Evolutionary conservation across 2,888 invertebrate genomes (phyloP), one percentile per base, ranked within the genome.

Genomic region (Cephonodes hylas): DNA sequence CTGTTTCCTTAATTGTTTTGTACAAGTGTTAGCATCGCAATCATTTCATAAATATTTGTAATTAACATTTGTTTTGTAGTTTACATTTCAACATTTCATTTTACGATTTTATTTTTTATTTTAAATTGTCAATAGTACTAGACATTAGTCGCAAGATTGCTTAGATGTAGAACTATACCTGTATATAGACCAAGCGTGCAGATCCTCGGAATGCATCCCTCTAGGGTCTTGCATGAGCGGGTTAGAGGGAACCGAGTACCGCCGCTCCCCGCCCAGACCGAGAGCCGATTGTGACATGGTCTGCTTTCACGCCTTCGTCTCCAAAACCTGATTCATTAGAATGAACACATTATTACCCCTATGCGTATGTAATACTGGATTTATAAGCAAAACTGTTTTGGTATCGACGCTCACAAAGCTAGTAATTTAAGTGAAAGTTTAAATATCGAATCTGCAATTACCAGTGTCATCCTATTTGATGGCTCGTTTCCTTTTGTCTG

Each of bases 151-250:
- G 3, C 2, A 27, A 18, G 3, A 10, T 15, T 2, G n/a, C 10
- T 15, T 48, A 23, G 34, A 1, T 23, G 23, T 27, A 0, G 56
- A 60, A 60, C 58, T 66, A 76, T 85, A 96, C 96, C 96, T 96
- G 93, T 97, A 97, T 84, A 98, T 98, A 71, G 98, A 98, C 98
- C 98, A 98, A 64, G 98, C 98, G 86, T 98, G 98, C 65, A 98
- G 94, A 85, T 98, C 98, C 84, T 98, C 98, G 59, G 96, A 97
- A 73, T 97, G 96, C 83, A 96, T 96, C 66, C 95, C 96, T 67
- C 96, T 95, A 64, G 96, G 96, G 82, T 93, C 95, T 84, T 93
- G 93, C 72, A 93, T 86, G 69, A 94, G 86, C 63, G 96, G 95
- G 85, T 96, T 95, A 73, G 96, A 96, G 27, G 97, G 97, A 83